phyloP scores from a whole-genome alignment of 2,797 vertebrate species.

The Menidia menidia region DNA sequence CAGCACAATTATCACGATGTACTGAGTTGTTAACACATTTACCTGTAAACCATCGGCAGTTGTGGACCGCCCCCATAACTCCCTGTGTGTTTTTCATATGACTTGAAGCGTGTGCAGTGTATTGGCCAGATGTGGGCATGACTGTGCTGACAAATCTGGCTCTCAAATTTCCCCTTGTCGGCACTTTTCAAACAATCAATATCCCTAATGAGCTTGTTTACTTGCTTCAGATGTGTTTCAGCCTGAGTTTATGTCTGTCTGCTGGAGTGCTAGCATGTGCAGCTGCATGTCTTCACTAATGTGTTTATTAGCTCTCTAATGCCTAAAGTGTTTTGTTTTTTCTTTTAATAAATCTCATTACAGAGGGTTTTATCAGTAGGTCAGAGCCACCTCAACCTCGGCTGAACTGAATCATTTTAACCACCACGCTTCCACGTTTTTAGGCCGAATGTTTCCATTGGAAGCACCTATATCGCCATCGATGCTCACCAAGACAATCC shows the following conservation, averaged over 20 bases:
- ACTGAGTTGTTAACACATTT: conserved; percentile 29
- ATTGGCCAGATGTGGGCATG: conserved; percentile 53
- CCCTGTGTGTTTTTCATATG: conserved; percentile 30
- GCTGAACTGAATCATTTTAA: conserved; percentile 45
- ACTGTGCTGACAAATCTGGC: conserved; percentile 45
- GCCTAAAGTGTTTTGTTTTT: conserved; percentile 26
- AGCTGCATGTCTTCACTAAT: conserved; percentile 29
- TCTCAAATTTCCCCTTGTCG: conserved; percentile 52
- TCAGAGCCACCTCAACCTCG: conserved; percentile 48
- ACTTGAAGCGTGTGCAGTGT: conserved; percentile 28
- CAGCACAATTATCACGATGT: conserved; percentile 41
- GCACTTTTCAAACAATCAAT: conserved; percentile 69
- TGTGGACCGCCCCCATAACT: conserved; percentile 18
- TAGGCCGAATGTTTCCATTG: conserved; percentile 14
- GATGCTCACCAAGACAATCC: conserved; percentile 19
- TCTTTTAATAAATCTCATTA: conserved; percentile 8
- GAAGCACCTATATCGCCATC: conserved; percentile 31
- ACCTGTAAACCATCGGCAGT: conserved; percentile 24
- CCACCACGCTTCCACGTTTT: conserved; percentile 2
- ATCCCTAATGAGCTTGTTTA: conserved; percentile 73
- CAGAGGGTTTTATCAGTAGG: conserved; percentile 31
- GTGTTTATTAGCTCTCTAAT: conserved; percentile 37
- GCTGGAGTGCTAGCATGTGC: conserved; percentile 37
- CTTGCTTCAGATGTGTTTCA: conserved; percentile 52
- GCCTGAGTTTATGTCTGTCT: conserved; percentile 26